These are phyloP conservation scores for Anthopleura sola DNA, from an alignment of 64 coral and sea anemone genomes.

Conservation along the genomic window DNA sequence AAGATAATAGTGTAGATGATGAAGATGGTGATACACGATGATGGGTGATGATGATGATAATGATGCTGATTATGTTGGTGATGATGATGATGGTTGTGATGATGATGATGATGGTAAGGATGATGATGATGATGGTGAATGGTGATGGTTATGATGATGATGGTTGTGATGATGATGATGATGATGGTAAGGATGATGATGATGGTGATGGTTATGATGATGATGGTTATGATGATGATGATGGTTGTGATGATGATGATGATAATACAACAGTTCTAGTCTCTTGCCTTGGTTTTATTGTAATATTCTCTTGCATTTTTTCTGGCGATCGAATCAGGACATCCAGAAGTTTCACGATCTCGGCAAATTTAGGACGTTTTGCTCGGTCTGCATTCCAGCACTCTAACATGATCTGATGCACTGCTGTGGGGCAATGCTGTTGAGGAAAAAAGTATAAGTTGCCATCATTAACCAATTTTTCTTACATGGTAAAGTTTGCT, in stretches of 20 bases:
- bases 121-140: not conserved
- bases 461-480: not conserved
- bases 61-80: not conserved
- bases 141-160: not conserved
- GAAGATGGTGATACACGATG: too few species aligned
- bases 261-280: not conserved
- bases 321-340: constrained; percentile 63
- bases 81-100: not conserved
- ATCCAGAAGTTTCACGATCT: constrained; percentile 71
- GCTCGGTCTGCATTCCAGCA: constrained; percentile 77
- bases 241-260: not conserved
- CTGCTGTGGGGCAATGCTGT: constrained; percentile 76
- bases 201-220: not conserved
- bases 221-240: not conserved
- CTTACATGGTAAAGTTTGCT: too few species aligned
- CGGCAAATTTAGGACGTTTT: constrained; percentile 70
- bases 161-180: not conserved
- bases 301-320: constrained; percentile 64
- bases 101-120: not conserved
- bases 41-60: too few species aligned
- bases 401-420: constrained; percentile 83
- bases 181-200: not conserved
- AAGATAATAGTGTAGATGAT: too few species aligned
- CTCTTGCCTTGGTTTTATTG: constrained; percentile 52
- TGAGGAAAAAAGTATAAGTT: not conserved